Conservation (phyloP, 1,140 invertebrate species). For the Ruditapes philippinarum region DNA sequence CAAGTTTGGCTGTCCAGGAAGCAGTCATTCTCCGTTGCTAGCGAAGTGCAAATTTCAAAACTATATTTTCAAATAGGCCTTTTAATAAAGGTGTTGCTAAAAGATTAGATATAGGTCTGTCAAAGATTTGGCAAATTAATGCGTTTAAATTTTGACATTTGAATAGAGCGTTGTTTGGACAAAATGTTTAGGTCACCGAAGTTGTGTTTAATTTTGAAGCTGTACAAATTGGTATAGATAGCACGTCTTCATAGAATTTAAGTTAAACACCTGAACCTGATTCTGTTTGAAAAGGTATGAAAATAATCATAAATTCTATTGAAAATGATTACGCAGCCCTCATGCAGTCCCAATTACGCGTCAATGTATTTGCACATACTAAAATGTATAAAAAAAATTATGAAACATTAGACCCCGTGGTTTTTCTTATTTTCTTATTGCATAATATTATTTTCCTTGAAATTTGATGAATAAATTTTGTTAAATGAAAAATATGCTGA, state of each 20-base stretch:
- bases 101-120: slow-evolving; percentile 44
- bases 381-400: too few species aligned
- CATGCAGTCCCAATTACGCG: neutral
- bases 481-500: too few species aligned
- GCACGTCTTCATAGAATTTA: neutral
- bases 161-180: slow-evolving; percentile 34
- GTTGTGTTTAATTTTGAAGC: slow-evolving; percentile 38
- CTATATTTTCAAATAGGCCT: neutral
- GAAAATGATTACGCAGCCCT: neutral
- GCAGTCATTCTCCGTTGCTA: neutral
- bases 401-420: too few species aligned
- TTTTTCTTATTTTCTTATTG: too few species aligned
- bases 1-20: too few species aligned
- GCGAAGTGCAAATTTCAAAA: neutral
- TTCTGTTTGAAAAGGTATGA: neutral
- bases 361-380: too few species aligned
- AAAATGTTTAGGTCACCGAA: slow-evolving; percentile 11
- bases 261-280: slow-evolving; percentile 21
- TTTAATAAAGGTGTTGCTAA: slow-evolving; percentile 37
- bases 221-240: slow-evolving; percentile 33
- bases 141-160: slow-evolving; percentile 53
- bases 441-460: too few species aligned
- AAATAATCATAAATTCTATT: slow-evolving; percentile 14
- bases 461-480: too few species aligned
- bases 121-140: slow-evolving; percentile 38